phyloP scores from a whole-genome alignment of 2,797 vertebrate genomes.

The Gouania willdenowi region DNA sequence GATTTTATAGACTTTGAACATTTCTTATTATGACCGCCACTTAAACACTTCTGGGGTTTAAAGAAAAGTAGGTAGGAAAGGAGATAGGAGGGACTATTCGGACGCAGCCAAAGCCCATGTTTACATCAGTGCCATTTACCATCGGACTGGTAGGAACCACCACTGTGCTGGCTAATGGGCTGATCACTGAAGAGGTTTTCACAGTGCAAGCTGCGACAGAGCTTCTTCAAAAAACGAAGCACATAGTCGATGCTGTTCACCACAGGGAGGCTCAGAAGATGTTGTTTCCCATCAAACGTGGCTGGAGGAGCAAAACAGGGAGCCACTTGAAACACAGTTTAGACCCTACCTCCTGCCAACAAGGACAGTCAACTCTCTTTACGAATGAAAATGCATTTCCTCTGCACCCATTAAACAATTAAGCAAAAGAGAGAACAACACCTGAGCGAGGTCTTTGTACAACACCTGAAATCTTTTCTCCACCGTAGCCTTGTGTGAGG shows the following conservation, averaged over 20 bases:
- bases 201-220: constrained; percentile 91
- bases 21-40: too few species aligned
- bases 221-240: constrained; percentile 93
- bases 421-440: constrained; percentile 43
- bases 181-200: constrained; percentile 97
- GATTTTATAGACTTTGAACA: too few species aligned
- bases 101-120: not conserved
- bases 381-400: not conserved
- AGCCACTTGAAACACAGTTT: constrained; percentile 16
- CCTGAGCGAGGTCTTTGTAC: constrained; percentile 44
- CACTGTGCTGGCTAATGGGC: constrained; percentile 78
- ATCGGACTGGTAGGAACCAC: constrained; percentile 68
- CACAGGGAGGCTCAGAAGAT: constrained; percentile 88
- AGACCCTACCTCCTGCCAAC: constrained; percentile 1
- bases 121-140: constrained; percentile 28
- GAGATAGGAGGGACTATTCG: too few species aligned
- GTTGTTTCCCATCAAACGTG: constrained; percentile 95
- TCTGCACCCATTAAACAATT: constrained; percentile 11
- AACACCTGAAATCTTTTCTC: constrained; percentile 92
- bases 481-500: constrained; percentile 92
- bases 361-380: not conserved
- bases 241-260: constrained; percentile 95
- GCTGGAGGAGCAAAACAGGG: constrained; percentile 68
- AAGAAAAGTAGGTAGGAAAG: too few species aligned
- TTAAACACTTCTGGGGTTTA: too few species aligned